Evolutionary conservation across 2,888 invertebrate genomes (phyloP).

Genomic region (Oxyteleia sp.): DNA sequence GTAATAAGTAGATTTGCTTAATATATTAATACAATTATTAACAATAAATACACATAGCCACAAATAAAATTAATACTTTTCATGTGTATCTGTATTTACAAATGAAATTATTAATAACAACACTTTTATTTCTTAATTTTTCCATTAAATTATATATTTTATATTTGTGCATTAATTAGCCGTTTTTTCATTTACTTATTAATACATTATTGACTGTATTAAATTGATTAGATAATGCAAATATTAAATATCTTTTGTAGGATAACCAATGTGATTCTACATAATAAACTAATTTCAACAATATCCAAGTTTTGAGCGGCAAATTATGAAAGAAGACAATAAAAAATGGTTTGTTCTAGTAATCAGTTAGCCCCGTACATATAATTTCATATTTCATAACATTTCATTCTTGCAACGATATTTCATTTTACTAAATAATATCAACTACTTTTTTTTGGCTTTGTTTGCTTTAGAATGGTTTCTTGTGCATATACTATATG

Average conservation of each 20-base stretch:
- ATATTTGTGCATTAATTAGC: no score
- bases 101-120: no score
- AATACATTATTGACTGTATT: constrained; percentile 13
- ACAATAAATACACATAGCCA: no score
- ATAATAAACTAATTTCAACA: constrained; percentile 66
- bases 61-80: no score
- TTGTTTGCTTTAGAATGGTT: constrained; percentile 47
- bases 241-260: constrained; percentile 69
- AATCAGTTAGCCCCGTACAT: constrained; percentile 41
- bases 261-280: constrained; percentile 68
- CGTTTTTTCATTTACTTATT: background rate
- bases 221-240: constrained; percentile 42
- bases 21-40: no score
- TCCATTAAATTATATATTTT: no score
- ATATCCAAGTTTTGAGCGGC: constrained; percentile 66
- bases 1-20: no score
- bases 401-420: constrained; percentile 34
- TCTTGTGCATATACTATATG: background rate
- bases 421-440: no score
- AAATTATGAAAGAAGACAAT: constrained; percentile 71
- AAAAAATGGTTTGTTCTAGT: constrained; percentile 71
- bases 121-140: no score
- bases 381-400: constrained; percentile 61
- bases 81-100: no score
- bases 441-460: constrained; percentile 39